A percentile compares a stretch with the other conserved stretches of the same genome.
Conservation (phyloP, 2,888 invertebrate genomes). For the Odontocerum albicorne region DNA sequence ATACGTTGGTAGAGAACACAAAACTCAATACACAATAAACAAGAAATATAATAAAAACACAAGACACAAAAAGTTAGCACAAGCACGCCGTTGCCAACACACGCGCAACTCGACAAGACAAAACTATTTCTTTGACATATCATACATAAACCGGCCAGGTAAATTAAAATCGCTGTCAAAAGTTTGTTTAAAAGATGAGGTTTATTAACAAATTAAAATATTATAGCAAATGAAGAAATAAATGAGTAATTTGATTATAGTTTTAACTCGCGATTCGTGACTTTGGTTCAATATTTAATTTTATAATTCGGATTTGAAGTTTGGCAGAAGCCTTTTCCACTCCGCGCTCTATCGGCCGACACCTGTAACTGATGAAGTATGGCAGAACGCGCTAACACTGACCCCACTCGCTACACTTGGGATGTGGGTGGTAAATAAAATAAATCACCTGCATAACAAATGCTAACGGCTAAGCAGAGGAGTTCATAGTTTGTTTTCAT, state of each 20-base stretch:
- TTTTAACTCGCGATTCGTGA: too few relatives aligned
- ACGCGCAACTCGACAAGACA: slow-evolving; percentile 4
- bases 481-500: too few relatives aligned
- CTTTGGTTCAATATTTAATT: too few relatives aligned
- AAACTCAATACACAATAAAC: slow-evolving; percentile 6
- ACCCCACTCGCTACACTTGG: slow-evolving; percentile 3
- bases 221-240: too few relatives aligned
- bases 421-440: background rate
- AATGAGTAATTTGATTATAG: too few relatives aligned
- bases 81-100: slow-evolving; percentile 1
- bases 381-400: slow-evolving; percentile 14
- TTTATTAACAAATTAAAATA: too few relatives aligned
- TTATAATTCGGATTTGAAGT: slow-evolving; percentile 14
- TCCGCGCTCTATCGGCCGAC: slow-evolving; percentile 27
- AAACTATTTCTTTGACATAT: slow-evolving; percentile 21
- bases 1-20: too few relatives aligned
- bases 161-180: background rate
- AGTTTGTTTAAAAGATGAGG: too few relatives aligned
- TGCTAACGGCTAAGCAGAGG: too few relatives aligned
- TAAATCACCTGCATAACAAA: background rate
- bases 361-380: slow-evolving; percentile 30
- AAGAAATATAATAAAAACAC: slow-evolving; percentile 28
- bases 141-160: slow-evolving; percentile 2
- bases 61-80: slow-evolving; percentile 18
- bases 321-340: background rate